Base-by-base conservation (phyloP, 2,797 vertebrate species). In the Nyctibius grandis region DNA sequence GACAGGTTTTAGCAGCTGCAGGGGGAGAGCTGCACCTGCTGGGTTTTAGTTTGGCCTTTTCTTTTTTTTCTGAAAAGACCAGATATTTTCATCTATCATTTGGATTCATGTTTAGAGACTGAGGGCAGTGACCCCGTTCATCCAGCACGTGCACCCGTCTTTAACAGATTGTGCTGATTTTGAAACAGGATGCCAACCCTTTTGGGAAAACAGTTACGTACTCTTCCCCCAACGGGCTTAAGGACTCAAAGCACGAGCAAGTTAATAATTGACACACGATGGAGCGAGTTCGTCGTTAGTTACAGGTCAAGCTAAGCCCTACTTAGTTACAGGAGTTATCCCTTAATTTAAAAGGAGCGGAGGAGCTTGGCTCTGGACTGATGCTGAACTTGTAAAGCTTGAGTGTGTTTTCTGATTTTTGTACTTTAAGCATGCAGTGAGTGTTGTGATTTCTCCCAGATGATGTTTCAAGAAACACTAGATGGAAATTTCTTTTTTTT, bases 231-330 rank as follows among this genome's bases (percentile, higher is more conserved):
- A 28, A 1, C 7, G 60, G 67, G 54, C n/a, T 64, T 74, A 50
- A 21, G 48, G 56, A 85, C 61, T 73, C 63, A 74, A 91, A 91
- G 59, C 44, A 44, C 25, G 51, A 69, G 29, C 19, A 15, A 64
- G 65, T 89, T 85, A 84, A 81, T 80, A 88, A 80, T 3, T 80
- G 82, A 65, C 44, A 45, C 21, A 48, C 23, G 25, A 21, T 14
- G 51, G 51, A 73, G 28, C 0, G 0, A 86, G 15, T 38, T 80
- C 2, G 2, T 70, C 7, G 3, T 59, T 59, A 23, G 15, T 48
- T 23, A 17, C 16, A 50, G n/a, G 45, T 76, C 77, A 69, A 53
- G 36, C 23, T 44, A 50, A 91, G 25, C 38, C 34, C 28, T 77
- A 4, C 18, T 56, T 59, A 40, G 25, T 54, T 56, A 14, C 4